Base-by-base conservation (phyloP, 2,797 vertebrate species). In the Lepus oiostolus region DNA sequence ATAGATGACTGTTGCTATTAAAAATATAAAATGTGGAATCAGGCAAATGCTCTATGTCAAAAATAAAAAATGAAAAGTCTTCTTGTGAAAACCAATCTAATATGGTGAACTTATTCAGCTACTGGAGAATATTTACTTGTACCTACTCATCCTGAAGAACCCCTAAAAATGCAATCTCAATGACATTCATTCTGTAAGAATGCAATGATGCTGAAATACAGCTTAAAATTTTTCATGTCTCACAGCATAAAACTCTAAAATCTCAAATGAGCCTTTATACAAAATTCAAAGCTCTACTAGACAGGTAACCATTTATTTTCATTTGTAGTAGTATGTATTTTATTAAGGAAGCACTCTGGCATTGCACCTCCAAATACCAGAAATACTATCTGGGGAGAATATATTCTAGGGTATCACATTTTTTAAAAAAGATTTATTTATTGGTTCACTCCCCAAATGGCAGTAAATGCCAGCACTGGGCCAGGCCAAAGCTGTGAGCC, bases 271-370 rank as follows among this genome's bases (percentile, higher is more conserved):
- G 38, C 24, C 90, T 8, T 12, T 80, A 42, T 24, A 52, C n/a
- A 85, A 65, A 75, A 47, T 81, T 72, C 42, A 83, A 91, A 79
- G 72, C 22, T 82, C 7, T 63, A 21, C 0, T 68, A 32, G 87
- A 79, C 42, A 47, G 42, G 42, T 47, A 84, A 30, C 2, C 28
- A 47, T n/a, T 94, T 67, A 84, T 62, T 85, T 88, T 96, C 84
- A 85, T 60, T 70, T 82, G 4, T 54, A 89, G 26, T 42, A 72
- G 10, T 6, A 85, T 58, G 74, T 91, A 68, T 19, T 82, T 74
- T 60, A 85, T 16, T 91, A 9, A 76, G 14, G 38, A 85, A 94
- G 14, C 12, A 62, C 22, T 68, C 26, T 67, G n/a, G 13, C 5
- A 85, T 8, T n/a, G 21, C 90, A 52, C 6, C 38, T 90, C 47